These are phyloP conservation scores for Sandelia bainsii DNA, from an alignment of 2,797 vertebrate species.

Conservation along the genomic window DNA sequence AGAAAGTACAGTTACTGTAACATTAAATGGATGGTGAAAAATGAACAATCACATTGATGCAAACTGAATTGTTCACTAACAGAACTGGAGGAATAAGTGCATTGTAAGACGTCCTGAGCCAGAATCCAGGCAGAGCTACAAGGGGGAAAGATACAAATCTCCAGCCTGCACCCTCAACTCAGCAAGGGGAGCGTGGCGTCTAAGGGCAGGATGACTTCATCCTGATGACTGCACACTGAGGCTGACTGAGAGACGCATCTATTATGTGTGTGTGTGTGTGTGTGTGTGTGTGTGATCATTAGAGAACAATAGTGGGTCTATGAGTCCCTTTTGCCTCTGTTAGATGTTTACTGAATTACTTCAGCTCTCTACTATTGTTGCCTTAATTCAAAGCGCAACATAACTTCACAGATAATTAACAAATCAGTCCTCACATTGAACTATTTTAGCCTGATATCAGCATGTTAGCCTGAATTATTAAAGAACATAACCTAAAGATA, in stretches of 20 bases:
- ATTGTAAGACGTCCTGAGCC: neutral
- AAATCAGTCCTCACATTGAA: too few relatives aligned
- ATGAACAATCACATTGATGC: neutral
- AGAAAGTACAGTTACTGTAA: slow-evolving; percentile 5
- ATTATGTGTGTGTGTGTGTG: slow-evolving; percentile 11
- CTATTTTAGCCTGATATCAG: too few relatives aligned
- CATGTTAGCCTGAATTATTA: too few relatives aligned
- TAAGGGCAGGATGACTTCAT: slow-evolving; percentile 50
- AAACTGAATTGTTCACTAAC: neutral
- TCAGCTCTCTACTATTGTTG: too few relatives aligned
- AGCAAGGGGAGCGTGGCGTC: neutral
- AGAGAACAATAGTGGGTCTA: slow-evolving; percentile 65
- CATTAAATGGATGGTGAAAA: neutral
- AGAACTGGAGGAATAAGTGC: neutral
- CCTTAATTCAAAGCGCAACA: too few relatives aligned
- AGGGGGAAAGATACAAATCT: too few relatives aligned
- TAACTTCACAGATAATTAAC: too few relatives aligned
- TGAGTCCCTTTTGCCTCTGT: slow-evolving; percentile 46
- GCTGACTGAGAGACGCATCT: slow-evolving; percentile 50
- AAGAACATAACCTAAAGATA: too few relatives aligned
- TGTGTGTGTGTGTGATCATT: slow-evolving; percentile 26
- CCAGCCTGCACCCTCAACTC: too few relatives aligned
- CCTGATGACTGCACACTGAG: slow-evolving; percentile 13
- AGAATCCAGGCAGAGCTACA: neutral
- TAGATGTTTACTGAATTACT: slow-evolving; percentile 60